Percentiles rank a stretch among this genome's conserved stretches.
phyloP scores from a whole-genome alignment of 2,797 vertebrate genomes.

The Phrynocephalus guinanensis region DNA sequence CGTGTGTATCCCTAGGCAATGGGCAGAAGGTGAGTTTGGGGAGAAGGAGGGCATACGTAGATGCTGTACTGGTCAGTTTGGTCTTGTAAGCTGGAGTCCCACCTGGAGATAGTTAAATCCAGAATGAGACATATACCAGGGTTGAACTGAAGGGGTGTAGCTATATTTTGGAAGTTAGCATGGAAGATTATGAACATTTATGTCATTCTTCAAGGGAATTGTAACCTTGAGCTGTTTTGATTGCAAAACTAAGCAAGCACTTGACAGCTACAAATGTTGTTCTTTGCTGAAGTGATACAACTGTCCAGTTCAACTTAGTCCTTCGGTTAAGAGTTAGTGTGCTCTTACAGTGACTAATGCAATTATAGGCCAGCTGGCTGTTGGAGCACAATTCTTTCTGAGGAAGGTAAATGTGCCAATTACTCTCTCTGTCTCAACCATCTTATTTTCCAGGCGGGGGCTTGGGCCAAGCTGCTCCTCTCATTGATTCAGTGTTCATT shows the following conservation, averaged over 20 bases:
- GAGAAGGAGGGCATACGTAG: background rate
- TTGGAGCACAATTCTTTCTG: background rate
- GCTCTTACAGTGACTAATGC: background rate
- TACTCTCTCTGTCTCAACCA: background rate
- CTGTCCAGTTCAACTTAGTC: background rate
- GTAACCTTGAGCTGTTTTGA: background rate
- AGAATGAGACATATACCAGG: background rate
- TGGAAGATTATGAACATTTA: background rate
- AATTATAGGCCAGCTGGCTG: background rate
- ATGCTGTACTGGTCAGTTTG: background rate
- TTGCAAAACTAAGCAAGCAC: background rate
- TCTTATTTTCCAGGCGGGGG: background rate
- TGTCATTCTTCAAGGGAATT: background rate
- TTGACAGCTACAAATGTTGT: background rate
- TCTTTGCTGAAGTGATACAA: background rate
- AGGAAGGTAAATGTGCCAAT: too few relatives aligned
- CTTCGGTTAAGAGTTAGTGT: background rate
- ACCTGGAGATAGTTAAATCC: background rate
- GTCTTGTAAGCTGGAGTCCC: background rate
- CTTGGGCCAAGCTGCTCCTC: background rate
- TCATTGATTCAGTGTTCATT: background rate
- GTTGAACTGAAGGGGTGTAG: background rate
- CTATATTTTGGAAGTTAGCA: background rate
- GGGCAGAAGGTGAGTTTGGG: background rate
- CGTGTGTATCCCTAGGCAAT: too few relatives aligned